These are phyloP conservation scores for Lycorma delicatula DNA, from an alignment of 1,140 invertebrate genomes.

Conservation along the genomic window DNA sequence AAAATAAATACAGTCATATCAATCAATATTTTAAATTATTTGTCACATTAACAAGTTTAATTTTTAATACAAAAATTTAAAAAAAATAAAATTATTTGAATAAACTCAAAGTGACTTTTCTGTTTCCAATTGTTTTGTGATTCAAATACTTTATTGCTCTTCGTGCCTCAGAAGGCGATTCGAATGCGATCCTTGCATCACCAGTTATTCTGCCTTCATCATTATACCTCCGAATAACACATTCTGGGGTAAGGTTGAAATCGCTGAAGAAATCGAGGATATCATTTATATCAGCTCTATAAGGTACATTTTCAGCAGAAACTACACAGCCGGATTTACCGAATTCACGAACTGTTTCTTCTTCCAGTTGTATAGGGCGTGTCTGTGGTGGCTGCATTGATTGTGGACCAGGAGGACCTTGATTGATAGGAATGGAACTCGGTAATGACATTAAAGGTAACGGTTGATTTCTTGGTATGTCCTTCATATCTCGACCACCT, in stretches of 20 bases:
- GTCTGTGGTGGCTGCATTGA: slow-evolving; percentile 19
- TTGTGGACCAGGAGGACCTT: slow-evolving; percentile 23
- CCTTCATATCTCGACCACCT: slow-evolving; percentile 2
- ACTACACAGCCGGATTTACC: slow-evolving; percentile 73
- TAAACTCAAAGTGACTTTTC: no score
- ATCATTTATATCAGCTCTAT: slow-evolving; percentile 73
- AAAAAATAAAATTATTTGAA: no score
- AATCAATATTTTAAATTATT: no score
- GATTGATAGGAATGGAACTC: no score
- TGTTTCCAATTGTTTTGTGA: no score
- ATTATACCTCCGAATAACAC: slow-evolving; percentile 74
- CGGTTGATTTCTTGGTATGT: no score
- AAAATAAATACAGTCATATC: no score
- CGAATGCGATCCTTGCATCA: slow-evolving; percentile 79
- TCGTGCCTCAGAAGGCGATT: slow-evolving; percentile 61
- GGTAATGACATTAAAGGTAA: no score
- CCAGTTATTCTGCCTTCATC: slow-evolving; percentile 78
- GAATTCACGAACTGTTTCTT: slow-evolving; percentile 51
- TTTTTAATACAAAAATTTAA: no score
- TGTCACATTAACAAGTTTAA: no score
- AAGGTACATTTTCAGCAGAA: slow-evolving; percentile 76
- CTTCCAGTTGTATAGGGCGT: background rate
- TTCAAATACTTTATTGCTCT: no score
- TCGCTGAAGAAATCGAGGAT: slow-evolving; percentile 78
- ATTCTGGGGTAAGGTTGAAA: slow-evolving; percentile 61